Percentiles rank a stretch among this genome's conserved stretches.
These are phyloP conservation scores for Sminthurinus signatus DNA, from an alignment of 1,140 invertebrate species.

Conservation along the genomic window DNA sequence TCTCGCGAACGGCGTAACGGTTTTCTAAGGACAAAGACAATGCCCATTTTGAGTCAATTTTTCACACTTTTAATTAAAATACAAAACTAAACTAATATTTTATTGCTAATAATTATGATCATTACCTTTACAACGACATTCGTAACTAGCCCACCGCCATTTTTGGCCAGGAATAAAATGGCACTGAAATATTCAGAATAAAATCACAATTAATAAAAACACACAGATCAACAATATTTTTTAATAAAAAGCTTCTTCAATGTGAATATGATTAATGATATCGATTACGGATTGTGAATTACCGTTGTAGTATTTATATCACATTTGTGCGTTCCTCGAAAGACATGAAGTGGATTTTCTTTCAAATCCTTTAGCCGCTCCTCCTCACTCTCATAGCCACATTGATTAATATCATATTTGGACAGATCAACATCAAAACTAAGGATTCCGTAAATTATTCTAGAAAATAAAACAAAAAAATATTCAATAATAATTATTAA, in stretches of 20 bases:
- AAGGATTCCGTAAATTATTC: slow-evolving; percentile 11
- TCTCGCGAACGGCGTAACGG: background rate
- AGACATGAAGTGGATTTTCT: slow-evolving; percentile 29
- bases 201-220: background rate
- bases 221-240: background rate
- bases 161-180: slow-evolving; percentile 18
- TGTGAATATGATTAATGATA: too few relatives aligned
- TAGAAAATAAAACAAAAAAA: background rate
- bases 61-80: too few relatives aligned
- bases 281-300: too few relatives aligned
- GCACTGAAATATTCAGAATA: slow-evolving; percentile 18
- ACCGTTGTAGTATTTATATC: slow-evolving; percentile 13
- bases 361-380: slow-evolving; percentile 5
- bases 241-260: too few relatives aligned
- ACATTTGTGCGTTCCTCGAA: slow-evolving; percentile 39
- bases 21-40: too few relatives aligned
- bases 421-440: slow-evolving; percentile 34
- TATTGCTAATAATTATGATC: too few relatives aligned
- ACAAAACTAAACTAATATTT: too few relatives aligned
- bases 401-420: slow-evolving; percentile 34
- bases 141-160: slow-evolving; percentile 34
- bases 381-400: slow-evolving; percentile 19
- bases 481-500: background rate
- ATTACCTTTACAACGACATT: slow-evolving; percentile 23
- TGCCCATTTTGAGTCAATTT: too few relatives aligned